These are phyloP conservation scores for Cydia fagiglandana DNA, from an alignment of 1,140 invertebrate species.

Conservation along the genomic window DNA sequence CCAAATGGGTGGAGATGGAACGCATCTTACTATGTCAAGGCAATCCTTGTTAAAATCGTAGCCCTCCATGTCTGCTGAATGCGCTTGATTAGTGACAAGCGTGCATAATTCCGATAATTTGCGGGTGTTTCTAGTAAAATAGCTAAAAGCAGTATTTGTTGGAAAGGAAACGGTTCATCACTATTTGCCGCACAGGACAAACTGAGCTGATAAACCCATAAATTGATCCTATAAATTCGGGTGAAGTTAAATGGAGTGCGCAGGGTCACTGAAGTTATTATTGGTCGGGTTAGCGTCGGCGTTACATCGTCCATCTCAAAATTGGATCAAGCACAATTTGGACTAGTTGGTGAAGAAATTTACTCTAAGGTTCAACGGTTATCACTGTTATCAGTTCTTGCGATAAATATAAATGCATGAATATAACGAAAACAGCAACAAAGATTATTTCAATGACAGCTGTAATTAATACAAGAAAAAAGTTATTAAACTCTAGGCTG, in stretches of 20 bases:
- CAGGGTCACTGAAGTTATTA: constrained; percentile 6
- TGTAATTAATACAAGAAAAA: too few relatives aligned
- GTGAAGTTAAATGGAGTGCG: not conserved
- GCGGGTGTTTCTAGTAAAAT: not conserved
- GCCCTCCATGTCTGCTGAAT: too few relatives aligned
- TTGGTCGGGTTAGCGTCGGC: not conserved
- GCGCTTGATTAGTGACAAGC: too few relatives aligned
- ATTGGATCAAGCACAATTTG: not conserved
- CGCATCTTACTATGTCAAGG: too few relatives aligned
- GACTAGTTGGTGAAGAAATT: not conserved
- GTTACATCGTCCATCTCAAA: constrained; percentile 8
- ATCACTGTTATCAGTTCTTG: not conserved
- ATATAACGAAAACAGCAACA: too few relatives aligned
- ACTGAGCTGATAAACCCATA: constrained; percentile 15
- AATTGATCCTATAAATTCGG: not conserved
- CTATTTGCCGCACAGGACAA: not conserved
- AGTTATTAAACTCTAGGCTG: too few relatives aligned
- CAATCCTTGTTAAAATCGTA: too few relatives aligned
- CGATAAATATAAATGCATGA: not conserved
- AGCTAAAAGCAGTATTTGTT: not conserved
- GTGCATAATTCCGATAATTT: too few relatives aligned
- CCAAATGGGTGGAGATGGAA: too few relatives aligned
- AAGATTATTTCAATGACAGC: too few relatives aligned
- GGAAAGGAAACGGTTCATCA: not conserved
- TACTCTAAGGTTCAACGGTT: not conserved